Conservation (phyloP, 1,140 invertebrate species). For the silkworm (Bombyx mori) region DNA sequence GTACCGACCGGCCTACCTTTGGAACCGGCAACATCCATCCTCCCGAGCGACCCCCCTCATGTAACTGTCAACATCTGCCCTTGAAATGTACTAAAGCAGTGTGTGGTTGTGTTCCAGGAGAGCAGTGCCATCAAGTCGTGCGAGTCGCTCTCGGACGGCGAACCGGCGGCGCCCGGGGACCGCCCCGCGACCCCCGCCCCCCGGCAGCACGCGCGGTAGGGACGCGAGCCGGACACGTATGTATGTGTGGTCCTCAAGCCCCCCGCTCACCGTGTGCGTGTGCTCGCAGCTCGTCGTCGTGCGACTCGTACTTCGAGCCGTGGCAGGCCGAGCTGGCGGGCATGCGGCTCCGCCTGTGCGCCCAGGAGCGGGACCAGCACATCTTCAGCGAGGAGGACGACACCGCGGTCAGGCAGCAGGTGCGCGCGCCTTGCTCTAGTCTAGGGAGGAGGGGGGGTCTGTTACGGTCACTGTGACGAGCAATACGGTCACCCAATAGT, state of each 20-base stretch:
- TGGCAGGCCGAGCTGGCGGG: constrained; percentile 81
- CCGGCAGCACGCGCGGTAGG: background rate
- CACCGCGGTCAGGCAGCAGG: constrained; percentile 17
- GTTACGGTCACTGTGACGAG: no score
- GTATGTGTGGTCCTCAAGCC: background rate
- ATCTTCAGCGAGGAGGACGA: constrained; percentile 89
- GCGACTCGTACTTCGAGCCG: constrained; percentile 93
- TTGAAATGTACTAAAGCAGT: no score
- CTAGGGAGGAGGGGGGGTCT: no score
- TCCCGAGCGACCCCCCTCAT: no score
- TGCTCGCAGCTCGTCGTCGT: constrained; percentile 81
- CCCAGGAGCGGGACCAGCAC: constrained; percentile 87
- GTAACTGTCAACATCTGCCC: no score
- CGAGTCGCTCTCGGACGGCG: background rate
- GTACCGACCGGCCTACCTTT: no score
- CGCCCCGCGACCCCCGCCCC: background rate
- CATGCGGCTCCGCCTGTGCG: constrained; percentile 85
- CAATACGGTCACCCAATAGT: no score
- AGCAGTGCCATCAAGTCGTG: background rate
- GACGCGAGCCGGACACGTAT: background rate
- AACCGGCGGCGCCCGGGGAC: background rate
- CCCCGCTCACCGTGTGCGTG: constrained; percentile 1
- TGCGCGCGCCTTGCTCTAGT: no score
- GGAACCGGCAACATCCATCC: no score
- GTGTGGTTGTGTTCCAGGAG: no score